These are phyloP conservation scores for Vidua macroura DNA, from an alignment of 2,113 vertebrate genomes.

Conservation along the genomic window DNA sequence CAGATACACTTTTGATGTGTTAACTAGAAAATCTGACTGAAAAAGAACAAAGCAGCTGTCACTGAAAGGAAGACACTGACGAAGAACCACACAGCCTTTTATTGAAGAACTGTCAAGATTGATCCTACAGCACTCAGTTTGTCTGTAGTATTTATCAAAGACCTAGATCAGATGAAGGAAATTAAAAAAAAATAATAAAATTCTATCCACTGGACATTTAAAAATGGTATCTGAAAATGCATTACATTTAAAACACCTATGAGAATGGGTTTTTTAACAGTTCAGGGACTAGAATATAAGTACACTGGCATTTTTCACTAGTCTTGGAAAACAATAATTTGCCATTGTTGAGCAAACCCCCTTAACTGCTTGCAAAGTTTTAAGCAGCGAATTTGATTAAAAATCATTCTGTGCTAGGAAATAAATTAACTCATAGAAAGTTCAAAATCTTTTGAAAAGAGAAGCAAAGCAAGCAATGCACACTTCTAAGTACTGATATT, in stretches of 20 bases:
- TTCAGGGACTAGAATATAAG: not conserved
- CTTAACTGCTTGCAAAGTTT: conserved; percentile 12
- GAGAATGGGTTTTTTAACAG: conserved; percentile 36
- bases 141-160: conserved; percentile 84
- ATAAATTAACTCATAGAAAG: not conserved
- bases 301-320: not conserved
- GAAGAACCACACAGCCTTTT: conserved; percentile 86
- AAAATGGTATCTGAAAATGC: conserved; percentile 71
- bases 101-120: conserved; percentile 89
- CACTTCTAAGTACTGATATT: not conserved
- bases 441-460: not conserved
- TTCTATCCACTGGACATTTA: conserved; percentile 71
- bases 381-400: not conserved
- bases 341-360: not conserved
- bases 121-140: conserved; percentile 77
- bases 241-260: conserved; percentile 70
- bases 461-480: not conserved
- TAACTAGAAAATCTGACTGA: conserved; percentile 90
- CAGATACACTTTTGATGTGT: conserved; percentile 90
- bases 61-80: conserved; percentile 86
- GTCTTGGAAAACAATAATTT: conserved; percentile 19
- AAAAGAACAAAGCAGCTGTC: conserved; percentile 93
- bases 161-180: conserved; percentile 80
- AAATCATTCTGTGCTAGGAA: not conserved
- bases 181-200: conserved; percentile 76